A percentile compares a stretch with the other conserved stretches of the same genome.
Conservation (phyloP, 2,113 vertebrate genomes). For the Pseudorectes ferrugineus region DNA sequence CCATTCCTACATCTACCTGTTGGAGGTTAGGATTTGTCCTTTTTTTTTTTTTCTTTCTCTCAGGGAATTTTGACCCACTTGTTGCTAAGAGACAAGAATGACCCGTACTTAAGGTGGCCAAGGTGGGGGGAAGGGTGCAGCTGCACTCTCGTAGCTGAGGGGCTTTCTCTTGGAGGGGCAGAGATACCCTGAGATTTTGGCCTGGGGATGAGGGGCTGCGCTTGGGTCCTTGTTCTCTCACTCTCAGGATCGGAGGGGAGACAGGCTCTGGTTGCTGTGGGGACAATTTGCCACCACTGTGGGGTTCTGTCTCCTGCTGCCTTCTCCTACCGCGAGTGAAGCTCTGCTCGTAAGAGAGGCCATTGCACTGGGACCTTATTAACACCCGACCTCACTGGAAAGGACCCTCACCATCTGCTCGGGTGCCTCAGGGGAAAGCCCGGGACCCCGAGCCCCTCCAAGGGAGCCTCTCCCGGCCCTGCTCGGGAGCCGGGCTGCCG, state of each 20-base stretch:
- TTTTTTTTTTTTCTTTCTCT: background rate
- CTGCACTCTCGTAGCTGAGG: background rate
- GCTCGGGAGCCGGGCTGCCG: accelerated
- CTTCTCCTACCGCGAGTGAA: accelerated
- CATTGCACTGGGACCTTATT: background rate
- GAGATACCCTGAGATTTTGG: accelerated
- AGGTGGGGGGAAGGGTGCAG: background rate
- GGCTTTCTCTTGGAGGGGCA: background rate
- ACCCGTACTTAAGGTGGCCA: accelerated
- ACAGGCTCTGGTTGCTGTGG: accelerated
- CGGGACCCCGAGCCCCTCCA: accelerated
- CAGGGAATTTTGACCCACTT: background rate
- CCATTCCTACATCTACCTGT: background rate
- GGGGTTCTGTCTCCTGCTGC: background rate
- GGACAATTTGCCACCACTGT: background rate
- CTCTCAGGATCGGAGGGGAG: background rate
- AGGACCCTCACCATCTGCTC: background rate
- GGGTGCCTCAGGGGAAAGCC: background rate
- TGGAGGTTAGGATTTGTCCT: background rate
- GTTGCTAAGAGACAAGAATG: background rate
- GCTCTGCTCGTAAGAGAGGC: accelerated
- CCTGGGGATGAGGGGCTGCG: background rate
- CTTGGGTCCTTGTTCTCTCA: background rate
- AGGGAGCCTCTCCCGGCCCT: accelerated
- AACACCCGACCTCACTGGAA: background rate